Conservation (phyloP, 2,113 vertebrate species). For the Hypomesus transpacificus region DNA sequence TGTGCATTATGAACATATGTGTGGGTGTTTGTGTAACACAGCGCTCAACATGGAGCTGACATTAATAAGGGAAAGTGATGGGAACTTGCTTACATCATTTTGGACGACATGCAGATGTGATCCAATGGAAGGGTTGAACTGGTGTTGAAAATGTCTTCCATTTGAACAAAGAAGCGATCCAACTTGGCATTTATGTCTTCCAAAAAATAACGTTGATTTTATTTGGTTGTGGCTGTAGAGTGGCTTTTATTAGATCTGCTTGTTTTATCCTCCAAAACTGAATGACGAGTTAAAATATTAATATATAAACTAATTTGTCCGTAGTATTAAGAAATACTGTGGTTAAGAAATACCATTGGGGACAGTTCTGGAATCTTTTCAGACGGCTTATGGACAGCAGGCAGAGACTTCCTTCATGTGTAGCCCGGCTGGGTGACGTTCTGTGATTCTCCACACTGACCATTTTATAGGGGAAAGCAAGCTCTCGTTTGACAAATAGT, state of each 20-base stretch:
- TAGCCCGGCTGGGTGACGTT: constrained; percentile 22
- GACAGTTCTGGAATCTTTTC: neutral
- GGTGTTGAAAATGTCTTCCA: constrained; percentile 27
- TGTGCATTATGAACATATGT: constrained; percentile 72
- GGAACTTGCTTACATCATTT: constrained; percentile 66
- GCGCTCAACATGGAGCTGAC: constrained; percentile 66
- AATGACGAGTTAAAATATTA: neutral
- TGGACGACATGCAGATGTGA: constrained; percentile 68
- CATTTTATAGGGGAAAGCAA: constrained; percentile 30
- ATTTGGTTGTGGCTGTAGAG: constrained; percentile 33
- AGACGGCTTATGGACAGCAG: constrained; percentile 21
- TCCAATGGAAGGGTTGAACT: constrained; percentile 43
- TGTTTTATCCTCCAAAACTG: constrained; percentile 10
- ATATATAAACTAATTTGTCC: neutral
- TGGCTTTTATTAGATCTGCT: constrained; percentile 15
- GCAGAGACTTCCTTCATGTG: neutral
- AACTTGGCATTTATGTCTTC: constrained; percentile 38
- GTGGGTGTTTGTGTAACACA: constrained; percentile 70
- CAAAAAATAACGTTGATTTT: constrained; percentile 31
- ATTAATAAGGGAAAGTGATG: constrained; percentile 72
- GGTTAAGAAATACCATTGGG: neutral
- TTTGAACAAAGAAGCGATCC: constrained; percentile 27
- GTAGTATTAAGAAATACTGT: neutral
- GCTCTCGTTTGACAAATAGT: constrained; percentile 33
- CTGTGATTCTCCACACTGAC: constrained; percentile 14